These are phyloP conservation scores for Maccullochella peelii DNA, from an alignment of 2,113 vertebrate species.

Conservation along the genomic window DNA sequence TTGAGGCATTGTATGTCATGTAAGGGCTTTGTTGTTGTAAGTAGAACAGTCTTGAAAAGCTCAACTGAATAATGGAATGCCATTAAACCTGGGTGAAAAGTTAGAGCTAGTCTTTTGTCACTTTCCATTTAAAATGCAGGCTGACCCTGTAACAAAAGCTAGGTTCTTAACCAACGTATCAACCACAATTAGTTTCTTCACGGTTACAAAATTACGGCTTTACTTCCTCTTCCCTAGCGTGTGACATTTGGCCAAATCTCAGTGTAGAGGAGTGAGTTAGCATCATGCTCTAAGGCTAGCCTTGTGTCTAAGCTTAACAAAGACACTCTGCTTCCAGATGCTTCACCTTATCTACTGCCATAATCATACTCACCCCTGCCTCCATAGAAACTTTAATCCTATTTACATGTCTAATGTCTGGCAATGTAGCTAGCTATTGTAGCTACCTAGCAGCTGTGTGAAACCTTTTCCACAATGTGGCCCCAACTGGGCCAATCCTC, in stretches of 20 bases:
- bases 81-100: constrained; percentile 16
- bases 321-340: constrained; percentile 36
- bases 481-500: constrained; percentile 76
- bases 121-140: not conserved
- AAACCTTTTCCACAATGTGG: constrained; percentile 57
- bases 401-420: constrained; percentile 66
- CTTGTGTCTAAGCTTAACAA: not conserved
- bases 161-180: not conserved
- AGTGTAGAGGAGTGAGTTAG: not conserved
- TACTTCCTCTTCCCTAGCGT: constrained; percentile 30
- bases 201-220: constrained; percentile 24
- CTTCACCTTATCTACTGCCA: constrained; percentile 23
- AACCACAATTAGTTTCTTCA: constrained; percentile 45
- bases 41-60: constrained; percentile 55
- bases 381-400: constrained; percentile 76
- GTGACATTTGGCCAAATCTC: not conserved
- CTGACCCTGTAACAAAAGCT: not conserved
- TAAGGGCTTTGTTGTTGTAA: constrained; percentile 63
- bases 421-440: constrained; percentile 24
- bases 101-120: not conserved
- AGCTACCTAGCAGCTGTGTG: constrained; percentile 50
- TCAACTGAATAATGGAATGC: constrained; percentile 33
- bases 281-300: not conserved
- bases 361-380: constrained; percentile 23
- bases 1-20: constrained; percentile 47